Base-by-base conservation (phyloP, 2,888 invertebrate species). In the Netelia inedita region DNA sequence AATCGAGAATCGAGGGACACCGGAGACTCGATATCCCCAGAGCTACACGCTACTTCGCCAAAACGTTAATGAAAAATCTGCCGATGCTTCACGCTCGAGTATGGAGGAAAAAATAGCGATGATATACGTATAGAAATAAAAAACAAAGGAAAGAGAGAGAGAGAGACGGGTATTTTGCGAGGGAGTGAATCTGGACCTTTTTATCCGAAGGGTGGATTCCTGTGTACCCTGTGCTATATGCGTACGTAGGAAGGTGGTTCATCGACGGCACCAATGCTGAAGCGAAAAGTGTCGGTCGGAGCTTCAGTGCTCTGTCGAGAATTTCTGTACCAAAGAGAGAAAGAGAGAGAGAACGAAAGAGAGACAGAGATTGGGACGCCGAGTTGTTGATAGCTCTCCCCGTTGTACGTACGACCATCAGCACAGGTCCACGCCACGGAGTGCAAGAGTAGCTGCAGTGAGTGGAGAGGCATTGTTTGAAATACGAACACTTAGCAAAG, bases 401-500 rank as follows among this genome's bases (percentile, higher is more conserved):
- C 3, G n/a, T 71, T 69, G 69, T 65, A 73, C 57, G 69, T 65
- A 73, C 57, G 78, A 63, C 63, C 76, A 41, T 68, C 55, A 41
- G 35, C 50, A 69, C 23, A 53, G 59, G 65, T 50, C 46, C 21
- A 72, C 46, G 50, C 43, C 55, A 21, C 55, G 85, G 88, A 85
- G 88, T 85, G 87, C 86, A 85, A 89, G 87, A 90, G 89, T 90
- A 88, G 89, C 88, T 85, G 71, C 35, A 35, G 35, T 35, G 35
- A 35, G 19, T 21, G 46, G 68, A 71, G 63, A 86, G 87, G 85
- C 87, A 91, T 90, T 91, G 91, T 91, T 91, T 89, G 89, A 91
- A 91, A 90, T 89, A 89, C 89, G 90, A 90, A 90, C 90, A 91
- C 90, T 91, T 91, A 89, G 90, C 89, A 86, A 88, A 90, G 87